Conservation (phyloP, 2,113 vertebrate species). For the Pachypanchax playfairii region DNA sequence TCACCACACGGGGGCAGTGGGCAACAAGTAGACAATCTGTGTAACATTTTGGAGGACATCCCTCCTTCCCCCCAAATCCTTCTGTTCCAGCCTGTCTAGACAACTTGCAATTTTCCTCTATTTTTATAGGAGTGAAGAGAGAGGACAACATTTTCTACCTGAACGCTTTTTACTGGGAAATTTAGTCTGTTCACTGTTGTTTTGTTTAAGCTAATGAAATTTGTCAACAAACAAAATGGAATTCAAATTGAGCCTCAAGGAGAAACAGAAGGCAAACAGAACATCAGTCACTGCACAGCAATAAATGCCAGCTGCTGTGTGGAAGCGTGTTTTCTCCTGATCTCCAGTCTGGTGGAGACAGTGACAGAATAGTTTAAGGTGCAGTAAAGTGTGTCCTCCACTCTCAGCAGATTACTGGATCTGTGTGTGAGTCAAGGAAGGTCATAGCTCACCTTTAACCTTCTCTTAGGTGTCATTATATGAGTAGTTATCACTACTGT, state of each 20-base stretch:
- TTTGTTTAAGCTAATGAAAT: conserved; percentile 46
- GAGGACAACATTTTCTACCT: conserved; percentile 17
- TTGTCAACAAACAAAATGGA: conserved; percentile 55
- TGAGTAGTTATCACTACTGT: background rate
- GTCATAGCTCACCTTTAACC: conserved; percentile 58
- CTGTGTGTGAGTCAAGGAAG: conserved; percentile 43
- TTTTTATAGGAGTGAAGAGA: conserved; percentile 33
- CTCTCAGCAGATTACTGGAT: conserved; percentile 33
- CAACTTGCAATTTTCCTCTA: conserved; percentile 38
- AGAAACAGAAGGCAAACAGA: conserved; percentile 20
- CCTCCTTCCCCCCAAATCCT: conserved; percentile 21
- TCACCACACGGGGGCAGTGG: conserved; percentile 59
- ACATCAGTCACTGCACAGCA: conserved; percentile 43
- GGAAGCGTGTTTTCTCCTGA: conserved; percentile 1
- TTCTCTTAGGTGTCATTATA: conserved; percentile 37
- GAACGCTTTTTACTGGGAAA: conserved; percentile 20
- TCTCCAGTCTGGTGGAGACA: conserved; percentile 8
- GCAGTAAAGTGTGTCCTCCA: conserved; percentile 37
- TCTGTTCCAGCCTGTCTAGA: conserved; percentile 55
- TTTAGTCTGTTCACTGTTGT: conserved; percentile 27
- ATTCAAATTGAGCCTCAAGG: conserved; percentile 45
- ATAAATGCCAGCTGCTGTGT: conserved; percentile 39
- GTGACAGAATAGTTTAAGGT: conserved; percentile 40
- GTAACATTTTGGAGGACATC: conserved; percentile 33
- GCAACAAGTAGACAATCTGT: conserved; percentile 6